Percentiles rank a stretch among this genome's conserved stretches.
These are phyloP conservation scores for Cryptoblepharus egeriae DNA, from an alignment of 2,797 vertebrate species.

Conservation along the genomic window DNA sequence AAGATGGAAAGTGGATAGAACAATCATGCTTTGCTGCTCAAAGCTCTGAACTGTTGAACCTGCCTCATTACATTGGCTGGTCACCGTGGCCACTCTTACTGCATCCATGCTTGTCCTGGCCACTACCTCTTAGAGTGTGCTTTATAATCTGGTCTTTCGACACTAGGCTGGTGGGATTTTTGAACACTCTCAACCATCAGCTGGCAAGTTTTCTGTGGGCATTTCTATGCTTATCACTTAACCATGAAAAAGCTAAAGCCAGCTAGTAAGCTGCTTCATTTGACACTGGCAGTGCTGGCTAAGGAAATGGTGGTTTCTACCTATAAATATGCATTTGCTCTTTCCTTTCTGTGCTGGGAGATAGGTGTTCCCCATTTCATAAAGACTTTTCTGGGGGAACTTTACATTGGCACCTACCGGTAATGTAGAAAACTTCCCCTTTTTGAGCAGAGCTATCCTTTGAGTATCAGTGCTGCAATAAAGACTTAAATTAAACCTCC, in stretches of 20 bases:
- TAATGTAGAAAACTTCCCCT: background rate
- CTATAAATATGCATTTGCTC: background rate
- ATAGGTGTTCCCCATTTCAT: background rate
- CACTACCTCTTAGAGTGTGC: too few relatives aligned
- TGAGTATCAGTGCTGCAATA: background rate
- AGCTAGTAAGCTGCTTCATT: background rate
- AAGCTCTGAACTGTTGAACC: background rate
- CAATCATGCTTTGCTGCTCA: background rate
- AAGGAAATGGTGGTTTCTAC: background rate
- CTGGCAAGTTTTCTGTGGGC: background rate
- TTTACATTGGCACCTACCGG: background rate
- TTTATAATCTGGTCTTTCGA: background rate
- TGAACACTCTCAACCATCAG: background rate
- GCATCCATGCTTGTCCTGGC: background rate
- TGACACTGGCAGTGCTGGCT: background rate
- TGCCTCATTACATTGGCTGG: background rate
- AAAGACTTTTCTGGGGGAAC: background rate
- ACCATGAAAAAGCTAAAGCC: background rate
- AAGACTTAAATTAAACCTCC: background rate
- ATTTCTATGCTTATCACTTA: background rate
- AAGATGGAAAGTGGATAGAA: background rate
- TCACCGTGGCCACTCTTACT: background rate
- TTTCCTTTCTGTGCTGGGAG: background rate
- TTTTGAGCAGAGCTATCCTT: background rate
- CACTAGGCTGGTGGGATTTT: background rate